A percentile compares a stretch with the other conserved stretches of the same genome.
Evolutionary conservation across 1,140 invertebrate genomes (phyloP).

Genomic region (Ridgeia piscesae): DNA sequence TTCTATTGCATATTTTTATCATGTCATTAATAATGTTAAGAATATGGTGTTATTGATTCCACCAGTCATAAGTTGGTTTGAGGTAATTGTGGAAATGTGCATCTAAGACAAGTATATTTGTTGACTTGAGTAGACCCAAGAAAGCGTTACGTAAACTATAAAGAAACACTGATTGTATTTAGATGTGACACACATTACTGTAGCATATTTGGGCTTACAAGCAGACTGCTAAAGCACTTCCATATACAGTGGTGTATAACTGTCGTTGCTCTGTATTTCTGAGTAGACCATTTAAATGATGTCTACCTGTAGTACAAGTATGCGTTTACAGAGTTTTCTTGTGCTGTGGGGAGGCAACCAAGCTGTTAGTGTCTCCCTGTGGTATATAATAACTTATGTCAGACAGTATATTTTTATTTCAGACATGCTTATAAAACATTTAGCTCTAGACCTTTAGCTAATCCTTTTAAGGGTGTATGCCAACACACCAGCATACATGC

Average conservation of each 20-base stretch:
- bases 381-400: neutral
- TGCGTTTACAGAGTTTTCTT: neutral
- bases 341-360: neutral
- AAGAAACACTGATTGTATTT: neutral
- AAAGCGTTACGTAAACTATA: too few relatives aligned
- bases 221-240: neutral
- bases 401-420: neutral
- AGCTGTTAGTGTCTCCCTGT: neutral
- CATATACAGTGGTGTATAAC: neutral
- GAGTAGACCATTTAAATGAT: neutral
- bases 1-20: too few relatives aligned
- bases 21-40: too few relatives aligned
- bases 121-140: too few relatives aligned
- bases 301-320: neutral
- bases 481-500: too few relatives aligned
- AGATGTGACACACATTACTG: neutral
- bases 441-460: too few relatives aligned
- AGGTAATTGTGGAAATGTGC: too few relatives aligned
- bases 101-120: too few relatives aligned
- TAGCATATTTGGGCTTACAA: neutral
- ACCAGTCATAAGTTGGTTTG: too few relatives aligned
- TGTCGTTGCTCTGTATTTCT: neutral
- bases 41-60: too few relatives aligned
- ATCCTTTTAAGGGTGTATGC: too few relatives aligned
- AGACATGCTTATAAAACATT: neutral